Evolutionary conservation across 2,797 vertebrate species (phyloP).

Genomic region (Danionella dracula): DNA sequence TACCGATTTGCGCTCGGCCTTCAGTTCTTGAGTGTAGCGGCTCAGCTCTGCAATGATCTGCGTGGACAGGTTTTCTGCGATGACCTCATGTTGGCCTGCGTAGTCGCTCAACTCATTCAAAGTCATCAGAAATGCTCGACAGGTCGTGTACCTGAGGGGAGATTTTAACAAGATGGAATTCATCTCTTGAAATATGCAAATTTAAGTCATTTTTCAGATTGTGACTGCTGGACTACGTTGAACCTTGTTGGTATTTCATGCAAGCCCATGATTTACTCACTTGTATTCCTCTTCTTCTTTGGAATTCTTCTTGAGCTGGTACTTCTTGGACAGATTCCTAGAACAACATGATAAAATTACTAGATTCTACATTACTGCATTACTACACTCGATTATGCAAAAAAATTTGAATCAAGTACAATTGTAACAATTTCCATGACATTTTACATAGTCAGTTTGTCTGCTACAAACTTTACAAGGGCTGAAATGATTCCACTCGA

Average conservation of each 20-base stretch:
- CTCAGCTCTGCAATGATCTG: slow-evolving; percentile 80
- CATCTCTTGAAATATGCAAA: too few species aligned
- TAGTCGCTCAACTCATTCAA: slow-evolving; percentile 87
- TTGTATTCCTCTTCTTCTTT: slow-evolving; percentile 91
- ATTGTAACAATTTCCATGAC: too few species aligned
- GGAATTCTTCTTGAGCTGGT: slow-evolving; percentile 90
- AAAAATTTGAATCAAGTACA: too few species aligned
- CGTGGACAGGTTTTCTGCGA: slow-evolving; percentile 85
- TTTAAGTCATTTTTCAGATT: too few species aligned
- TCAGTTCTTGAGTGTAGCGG: slow-evolving; percentile 87
- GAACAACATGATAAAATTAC: background rate
- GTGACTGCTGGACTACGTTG: too few species aligned
- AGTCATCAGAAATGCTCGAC: slow-evolving; percentile 82
- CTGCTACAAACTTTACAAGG: too few species aligned
- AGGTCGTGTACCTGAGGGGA: slow-evolving; percentile 80
- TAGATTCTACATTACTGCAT: too few species aligned
- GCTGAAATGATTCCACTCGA: too few species aligned
- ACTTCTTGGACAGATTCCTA: slow-evolving; percentile 96
- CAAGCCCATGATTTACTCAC: slow-evolving; percentile 65
- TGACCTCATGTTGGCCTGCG: slow-evolving; percentile 85
- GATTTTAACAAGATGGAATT: background rate
- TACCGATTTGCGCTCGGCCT: slow-evolving; percentile 91
- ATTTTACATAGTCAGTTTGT: too few species aligned
- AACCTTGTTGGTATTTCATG: too few species aligned
- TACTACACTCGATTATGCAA: too few species aligned